These are phyloP conservation scores for Drosophila pseudoananassae DNA, from an alignment of 1,140 invertebrate genomes.

Conservation along the genomic window DNA sequence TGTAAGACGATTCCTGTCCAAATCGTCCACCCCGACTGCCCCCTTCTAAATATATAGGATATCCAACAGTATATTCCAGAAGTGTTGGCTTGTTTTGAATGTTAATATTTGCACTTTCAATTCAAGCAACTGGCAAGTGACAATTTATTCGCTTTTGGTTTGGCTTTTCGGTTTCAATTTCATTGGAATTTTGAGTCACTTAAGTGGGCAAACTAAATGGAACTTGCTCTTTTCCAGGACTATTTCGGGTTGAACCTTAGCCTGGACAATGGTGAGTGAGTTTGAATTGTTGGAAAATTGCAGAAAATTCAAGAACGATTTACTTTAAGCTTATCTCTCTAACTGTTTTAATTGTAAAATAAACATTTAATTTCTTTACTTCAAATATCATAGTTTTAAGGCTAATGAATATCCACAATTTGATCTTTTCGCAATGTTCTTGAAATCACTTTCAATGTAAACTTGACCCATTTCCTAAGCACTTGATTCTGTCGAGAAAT, in stretches of 20 bases:
- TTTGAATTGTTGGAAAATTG: not conserved
- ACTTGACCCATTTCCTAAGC: slow-evolving; percentile 4
- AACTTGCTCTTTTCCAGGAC: slow-evolving; percentile 48
- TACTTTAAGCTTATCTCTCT: not conserved
- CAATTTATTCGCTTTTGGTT: slow-evolving; percentile 73
- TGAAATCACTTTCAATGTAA: not conserved
- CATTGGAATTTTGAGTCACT: slow-evolving; percentile 51
- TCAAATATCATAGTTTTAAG: not conserved
- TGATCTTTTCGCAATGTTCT: not conserved
- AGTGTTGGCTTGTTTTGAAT: slow-evolving; percentile 79
- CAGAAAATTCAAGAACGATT: not conserved
- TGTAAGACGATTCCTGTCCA: slow-evolving; percentile 32
- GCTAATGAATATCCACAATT: not conserved
- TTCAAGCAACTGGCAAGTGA: slow-evolving; percentile 76
- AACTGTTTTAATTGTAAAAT: not conserved
- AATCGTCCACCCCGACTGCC: slow-evolving; percentile 3
- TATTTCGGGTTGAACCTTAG: slow-evolving; percentile 19
- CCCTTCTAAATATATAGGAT: slow-evolving; percentile 22
- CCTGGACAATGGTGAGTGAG: not conserved
- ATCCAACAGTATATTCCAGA: slow-evolving; percentile 52
- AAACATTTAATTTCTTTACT: no score
- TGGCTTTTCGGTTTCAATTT: slow-evolving; percentile 62
- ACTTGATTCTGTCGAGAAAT: not conserved
- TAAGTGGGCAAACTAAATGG: slow-evolving; percentile 46
- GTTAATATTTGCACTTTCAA: slow-evolving; percentile 79